A percentile compares a stretch with the other conserved stretches of the same genome.
phyloP scores from a whole-genome alignment of 2,797 vertebrate genomes.

The Dromococcyx pavoninus region DNA sequence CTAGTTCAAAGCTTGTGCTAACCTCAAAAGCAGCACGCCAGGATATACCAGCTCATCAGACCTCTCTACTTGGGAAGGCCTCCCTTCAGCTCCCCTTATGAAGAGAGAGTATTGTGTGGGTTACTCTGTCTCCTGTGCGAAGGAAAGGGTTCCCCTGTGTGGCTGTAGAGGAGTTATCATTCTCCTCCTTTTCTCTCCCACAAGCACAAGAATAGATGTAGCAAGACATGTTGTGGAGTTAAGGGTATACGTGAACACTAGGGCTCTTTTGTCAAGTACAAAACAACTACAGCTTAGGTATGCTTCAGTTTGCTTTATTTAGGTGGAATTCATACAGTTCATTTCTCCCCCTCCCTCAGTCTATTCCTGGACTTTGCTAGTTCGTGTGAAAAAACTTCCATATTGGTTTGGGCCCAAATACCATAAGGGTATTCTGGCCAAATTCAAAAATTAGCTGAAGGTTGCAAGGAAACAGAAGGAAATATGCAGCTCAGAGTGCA shows the following conservation, averaged over 20 bases:
- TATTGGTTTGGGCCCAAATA: neutral
- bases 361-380: neutral
- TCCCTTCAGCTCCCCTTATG: neutral
- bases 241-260: neutral
- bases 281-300: neutral
- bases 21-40: rapidly evolving
- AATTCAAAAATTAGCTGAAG: neutral
- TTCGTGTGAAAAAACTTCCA: neutral
- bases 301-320: neutral
- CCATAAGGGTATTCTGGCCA: neutral
- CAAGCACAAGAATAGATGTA: neutral
- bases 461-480: neutral
- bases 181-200: neutral
- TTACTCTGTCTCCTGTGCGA: neutral
- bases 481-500: neutral
- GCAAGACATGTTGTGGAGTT: neutral
- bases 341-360: neutral
- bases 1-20: rapidly evolving
- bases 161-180: neutral
- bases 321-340: neutral
- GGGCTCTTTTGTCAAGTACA: neutral
- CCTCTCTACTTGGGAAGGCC: neutral
- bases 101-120: neutral
- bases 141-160: neutral
- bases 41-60: neutral